phyloP scores from a whole-genome alignment of 1,140 invertebrate species.

The Babylonia areolata region DNA sequence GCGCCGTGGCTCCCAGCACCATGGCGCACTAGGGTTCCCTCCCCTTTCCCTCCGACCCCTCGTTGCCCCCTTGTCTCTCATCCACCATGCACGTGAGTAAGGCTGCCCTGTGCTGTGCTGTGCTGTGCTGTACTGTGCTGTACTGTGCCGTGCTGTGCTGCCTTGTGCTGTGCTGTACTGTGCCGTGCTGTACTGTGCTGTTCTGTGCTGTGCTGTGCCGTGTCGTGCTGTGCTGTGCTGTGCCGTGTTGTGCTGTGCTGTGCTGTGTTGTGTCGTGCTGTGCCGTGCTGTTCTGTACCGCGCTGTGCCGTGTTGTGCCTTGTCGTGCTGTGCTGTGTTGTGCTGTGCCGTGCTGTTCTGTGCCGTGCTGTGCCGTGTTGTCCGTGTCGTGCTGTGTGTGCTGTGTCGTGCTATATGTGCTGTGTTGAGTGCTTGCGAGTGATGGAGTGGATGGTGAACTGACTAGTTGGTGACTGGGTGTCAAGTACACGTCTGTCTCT shows the following conservation, averaged over 20 bases:
- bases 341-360: neutral
- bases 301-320: neutral
- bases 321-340: neutral
- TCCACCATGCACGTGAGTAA: neutral
- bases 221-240: neutral
- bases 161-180: neutral
- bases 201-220: neutral
- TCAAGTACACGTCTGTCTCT: no score
- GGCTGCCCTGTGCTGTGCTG: neutral
- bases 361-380: neutral
- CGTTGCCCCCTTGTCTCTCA: neutral
- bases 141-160: no score
- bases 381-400: neutral
- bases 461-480: no score
- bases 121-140: neutral
- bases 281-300: neutral
- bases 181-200: neutral
- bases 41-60: no score
- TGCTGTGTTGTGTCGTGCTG: neutral
- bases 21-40: conserved; percentile 60
- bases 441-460: no score
- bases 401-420: no score
- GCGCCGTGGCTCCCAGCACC: conserved; percentile 68
- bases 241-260: neutral
- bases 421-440: no score